Base-by-base conservation (phyloP, 2,888 invertebrate species). In the Phania funesta region DNA sequence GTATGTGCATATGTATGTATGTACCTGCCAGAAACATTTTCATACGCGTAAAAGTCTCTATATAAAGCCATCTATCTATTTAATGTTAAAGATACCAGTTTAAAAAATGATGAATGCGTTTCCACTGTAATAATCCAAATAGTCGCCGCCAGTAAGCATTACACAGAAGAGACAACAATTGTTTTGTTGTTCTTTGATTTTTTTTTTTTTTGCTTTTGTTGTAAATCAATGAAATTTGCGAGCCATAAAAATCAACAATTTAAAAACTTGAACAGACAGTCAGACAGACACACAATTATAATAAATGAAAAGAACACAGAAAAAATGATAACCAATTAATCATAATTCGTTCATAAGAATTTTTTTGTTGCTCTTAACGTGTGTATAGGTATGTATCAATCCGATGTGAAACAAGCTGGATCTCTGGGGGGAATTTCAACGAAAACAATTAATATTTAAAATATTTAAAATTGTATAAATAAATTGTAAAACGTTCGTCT, bases 271-370 rank as follows among this genome's bases (percentile, higher is more conserved):
- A 22, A 18, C 7, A n/a, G 16, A 35, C 32, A 11, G 29, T n/a
- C 46, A 46, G 50, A 0, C 48, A 26, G 58, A 41, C 64, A 60
- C 4, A 16, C 62, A 74, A 46, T 65, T 38, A 46, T 18, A n/a
- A 32, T 46, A 18, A 62, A 41, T 44, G 20, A 44, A 32, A 56
- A 8, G 22, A 13, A 22, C 8, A 24, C 13, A 13, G 0, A 54
- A 56, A 65, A 67, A 73, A 68, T 54, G 54, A 74, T 54, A 48
- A 46, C 20, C 29, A 73, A 68, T 80, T 74, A 80, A 62, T 74
- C 79, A 65, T 74, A 62, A 62, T 67, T 44, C 16, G 24, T 56
- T 65, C 38, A 24, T 29, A 62, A 52, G 22, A 16, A 50, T 35
- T 62, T 26, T 68, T 56, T 32, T 56, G 44, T 38, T 29, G 41